Conservation (phyloP, 92 coral and sea anemone species). For the Paramuricea clavata region DNA sequence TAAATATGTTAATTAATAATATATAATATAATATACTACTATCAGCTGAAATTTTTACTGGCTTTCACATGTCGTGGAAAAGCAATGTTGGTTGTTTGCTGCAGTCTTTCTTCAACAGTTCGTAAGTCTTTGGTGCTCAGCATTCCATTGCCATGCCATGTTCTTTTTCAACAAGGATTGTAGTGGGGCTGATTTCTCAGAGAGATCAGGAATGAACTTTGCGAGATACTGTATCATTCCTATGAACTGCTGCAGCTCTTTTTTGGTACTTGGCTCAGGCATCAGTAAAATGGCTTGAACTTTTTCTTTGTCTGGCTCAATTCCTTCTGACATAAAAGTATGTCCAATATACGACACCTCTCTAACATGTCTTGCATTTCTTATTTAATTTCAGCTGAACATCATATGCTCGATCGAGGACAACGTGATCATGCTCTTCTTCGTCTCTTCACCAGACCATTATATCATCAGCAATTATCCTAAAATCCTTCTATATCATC, state of each 20-base stretch:
- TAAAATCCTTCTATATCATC: no score
- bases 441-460: no score
- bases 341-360: conserved; percentile 10
- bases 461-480: no score
- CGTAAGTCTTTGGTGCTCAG: not conserved
- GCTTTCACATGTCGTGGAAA: not conserved
- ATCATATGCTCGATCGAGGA: not conserved
- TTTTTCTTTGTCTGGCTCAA: not conserved
- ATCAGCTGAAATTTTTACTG: not conserved
- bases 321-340: not conserved
- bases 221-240: conserved; percentile 12
- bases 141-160: not conserved
- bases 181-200: not conserved
- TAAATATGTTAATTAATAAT: no score
- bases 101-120: no score
- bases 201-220: not conserved
- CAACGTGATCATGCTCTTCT: no score
- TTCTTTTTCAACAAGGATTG: not conserved
- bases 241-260: not conserved
- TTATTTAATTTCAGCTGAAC: not conserved
- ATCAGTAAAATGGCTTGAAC: not conserved
- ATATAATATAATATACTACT: not conserved
- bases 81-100: not conserved
- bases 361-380: not conserved
- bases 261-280: not conserved